These are phyloP conservation scores for Diabrotica virgifera DNA, from an alignment of 1,140 invertebrate genomes.

Conservation along the genomic window DNA sequence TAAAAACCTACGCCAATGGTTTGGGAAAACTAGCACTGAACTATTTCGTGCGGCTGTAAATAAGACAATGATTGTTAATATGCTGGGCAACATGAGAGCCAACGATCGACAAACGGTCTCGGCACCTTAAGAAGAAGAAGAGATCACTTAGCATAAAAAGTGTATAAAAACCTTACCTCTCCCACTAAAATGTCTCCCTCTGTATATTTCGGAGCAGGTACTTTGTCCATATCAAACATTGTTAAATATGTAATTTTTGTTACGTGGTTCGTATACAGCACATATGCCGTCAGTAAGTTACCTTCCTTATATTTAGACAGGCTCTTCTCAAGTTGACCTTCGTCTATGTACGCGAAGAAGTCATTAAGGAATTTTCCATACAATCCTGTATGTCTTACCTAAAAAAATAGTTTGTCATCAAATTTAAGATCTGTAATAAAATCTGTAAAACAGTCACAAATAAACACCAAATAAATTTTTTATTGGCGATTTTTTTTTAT, in stretches of 20 bases:
- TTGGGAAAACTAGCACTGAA: too few relatives aligned
- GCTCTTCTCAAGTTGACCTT: slow-evolving; percentile 49
- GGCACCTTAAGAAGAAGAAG: too few relatives aligned
- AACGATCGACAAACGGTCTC: too few relatives aligned
- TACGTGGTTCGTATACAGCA: slow-evolving; percentile 66
- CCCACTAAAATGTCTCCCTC: slow-evolving; percentile 53
- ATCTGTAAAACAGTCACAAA: too few relatives aligned
- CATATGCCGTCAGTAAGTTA: slow-evolving; percentile 52
- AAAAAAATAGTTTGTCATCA: slow-evolving; percentile 16
- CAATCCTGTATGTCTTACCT: slow-evolving; percentile 56
- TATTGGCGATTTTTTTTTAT: too few relatives aligned
- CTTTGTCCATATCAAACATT: slow-evolving; percentile 47
- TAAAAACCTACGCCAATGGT: too few relatives aligned
- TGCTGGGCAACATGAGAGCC: too few relatives aligned
- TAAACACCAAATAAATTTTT: too few relatives aligned
- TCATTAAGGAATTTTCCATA: slow-evolving; percentile 56
- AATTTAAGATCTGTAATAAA: too few relatives aligned
- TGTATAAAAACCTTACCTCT: slow-evolving; percentile 41
- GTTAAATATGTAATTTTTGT: slow-evolving; percentile 64
- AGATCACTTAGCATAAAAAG: too few relatives aligned
- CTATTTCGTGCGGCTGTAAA: too few relatives aligned
- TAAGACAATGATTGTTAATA: too few relatives aligned
- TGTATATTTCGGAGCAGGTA: slow-evolving; percentile 35
- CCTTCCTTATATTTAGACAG: slow-evolving; percentile 47
- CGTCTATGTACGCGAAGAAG: slow-evolving; percentile 54